Conservation (phyloP, 2,113 vertebrate species). For the Callopanchax toddi region DNA sequence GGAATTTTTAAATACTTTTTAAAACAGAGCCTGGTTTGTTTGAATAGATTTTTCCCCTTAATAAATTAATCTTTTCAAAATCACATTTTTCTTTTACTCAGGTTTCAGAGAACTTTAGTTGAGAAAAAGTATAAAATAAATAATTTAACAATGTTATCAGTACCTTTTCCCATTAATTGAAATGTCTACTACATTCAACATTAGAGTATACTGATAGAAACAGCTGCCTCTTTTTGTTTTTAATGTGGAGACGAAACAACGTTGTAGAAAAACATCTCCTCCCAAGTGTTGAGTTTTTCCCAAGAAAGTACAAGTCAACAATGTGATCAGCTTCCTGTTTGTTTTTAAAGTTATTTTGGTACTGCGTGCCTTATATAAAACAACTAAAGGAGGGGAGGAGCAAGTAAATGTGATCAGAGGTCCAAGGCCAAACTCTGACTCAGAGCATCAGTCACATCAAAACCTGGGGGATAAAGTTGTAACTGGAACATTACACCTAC, state of each 20-base stretch:
- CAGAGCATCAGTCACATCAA: neutral
- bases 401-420: neutral
- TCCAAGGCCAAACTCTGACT: neutral
- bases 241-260: neutral
- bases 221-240: neutral
- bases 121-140: no score
- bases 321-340: conserved; percentile 5
- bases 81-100: no score
- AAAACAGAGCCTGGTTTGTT: no score
- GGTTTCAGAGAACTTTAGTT: no score
- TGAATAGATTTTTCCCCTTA: no score
- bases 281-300: neutral
- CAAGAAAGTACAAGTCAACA: neutral
- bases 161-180: no score
- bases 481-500: neutral
- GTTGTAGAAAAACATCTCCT: neutral
- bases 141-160: no score
- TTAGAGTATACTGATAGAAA: no score
- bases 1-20: no score
- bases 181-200: no score
- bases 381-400: neutral
- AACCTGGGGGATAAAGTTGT: neutral
- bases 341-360: neutral
- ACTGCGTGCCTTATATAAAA: neutral
- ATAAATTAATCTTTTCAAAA: no score